Conservation (phyloP, 2,888 invertebrate species). For the Brachypalpus laphriformis region DNA sequence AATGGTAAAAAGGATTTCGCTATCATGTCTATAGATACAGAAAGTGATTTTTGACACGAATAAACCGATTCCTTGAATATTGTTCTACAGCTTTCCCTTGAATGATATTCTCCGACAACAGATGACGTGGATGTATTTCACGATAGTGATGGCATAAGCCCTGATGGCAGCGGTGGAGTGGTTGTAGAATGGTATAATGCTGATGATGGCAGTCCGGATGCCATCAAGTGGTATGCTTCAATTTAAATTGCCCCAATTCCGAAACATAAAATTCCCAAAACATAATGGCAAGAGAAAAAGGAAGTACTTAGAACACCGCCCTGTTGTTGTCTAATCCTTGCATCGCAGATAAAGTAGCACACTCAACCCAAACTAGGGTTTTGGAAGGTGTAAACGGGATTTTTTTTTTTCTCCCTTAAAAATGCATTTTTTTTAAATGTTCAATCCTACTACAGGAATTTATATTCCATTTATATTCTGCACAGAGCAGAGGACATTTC, state of each 20-base stretch:
- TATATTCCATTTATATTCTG: neutral
- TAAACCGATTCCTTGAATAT: constrained; percentile 48
- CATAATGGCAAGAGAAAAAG: neutral
- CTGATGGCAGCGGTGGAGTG: neutral
- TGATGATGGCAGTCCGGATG: constrained; percentile 18
- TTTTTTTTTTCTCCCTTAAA: neutral
- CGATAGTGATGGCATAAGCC: neutral
- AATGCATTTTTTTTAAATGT: constrained; percentile 30
- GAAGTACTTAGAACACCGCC: neutral
- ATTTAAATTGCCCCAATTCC: constrained; percentile 1
- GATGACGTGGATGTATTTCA: constrained; percentile 42
- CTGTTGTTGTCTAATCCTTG: neutral
- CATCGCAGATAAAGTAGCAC: neutral
- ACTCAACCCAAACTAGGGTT: constrained; percentile 2
- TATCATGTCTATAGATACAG: constrained; percentile 34
- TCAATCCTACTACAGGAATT: constrained; percentile 9
- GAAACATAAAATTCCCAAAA: neutral
- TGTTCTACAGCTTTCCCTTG: constrained; percentile 28
- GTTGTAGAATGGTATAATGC: constrained; percentile 1
- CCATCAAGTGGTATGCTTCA: constrained; percentile 17
- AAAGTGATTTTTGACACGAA: constrained; percentile 55
- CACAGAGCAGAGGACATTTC: neutral
- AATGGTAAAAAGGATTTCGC: constrained; percentile 42
- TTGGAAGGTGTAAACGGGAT: neutral
- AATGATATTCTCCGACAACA: constrained; percentile 31